phyloP scores from a whole-genome alignment of 2,113 vertebrate species.

The Jacana jacana region DNA sequence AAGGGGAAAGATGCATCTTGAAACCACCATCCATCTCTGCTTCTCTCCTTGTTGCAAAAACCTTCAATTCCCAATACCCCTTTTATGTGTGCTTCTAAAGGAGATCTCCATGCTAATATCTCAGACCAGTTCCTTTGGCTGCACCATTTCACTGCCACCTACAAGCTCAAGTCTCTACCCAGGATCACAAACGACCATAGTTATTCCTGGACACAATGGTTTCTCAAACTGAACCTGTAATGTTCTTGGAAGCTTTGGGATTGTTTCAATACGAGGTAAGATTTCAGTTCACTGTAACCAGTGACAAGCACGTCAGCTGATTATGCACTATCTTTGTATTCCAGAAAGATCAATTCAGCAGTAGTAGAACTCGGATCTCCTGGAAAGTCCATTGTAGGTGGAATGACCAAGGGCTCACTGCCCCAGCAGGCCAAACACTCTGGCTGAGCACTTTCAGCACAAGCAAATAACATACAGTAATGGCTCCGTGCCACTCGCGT shows the following conservation, averaged over 20 bases:
- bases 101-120: background rate
- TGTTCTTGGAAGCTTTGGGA: background rate
- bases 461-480: background rate
- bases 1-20: background rate
- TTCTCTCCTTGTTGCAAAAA: background rate
- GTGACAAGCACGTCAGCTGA: background rate
- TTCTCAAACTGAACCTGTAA: background rate
- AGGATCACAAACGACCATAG: background rate
- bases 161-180: background rate
- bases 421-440: background rate
- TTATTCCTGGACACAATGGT: accelerated
- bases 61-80: background rate
- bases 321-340: background rate
- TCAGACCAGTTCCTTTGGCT: background rate
- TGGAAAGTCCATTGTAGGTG: background rate
- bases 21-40: background rate
- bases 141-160: background rate
- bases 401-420: background rate
- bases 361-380: accelerated
- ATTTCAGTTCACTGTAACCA: background rate
- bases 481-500: background rate
- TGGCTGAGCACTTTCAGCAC: background rate
- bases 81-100: background rate
- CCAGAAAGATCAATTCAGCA: background rate
- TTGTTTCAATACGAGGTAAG: background rate